These are phyloP conservation scores for Drosophila sproati DNA, from an alignment of 1,140 invertebrate genomes.

Conservation along the genomic window DNA sequence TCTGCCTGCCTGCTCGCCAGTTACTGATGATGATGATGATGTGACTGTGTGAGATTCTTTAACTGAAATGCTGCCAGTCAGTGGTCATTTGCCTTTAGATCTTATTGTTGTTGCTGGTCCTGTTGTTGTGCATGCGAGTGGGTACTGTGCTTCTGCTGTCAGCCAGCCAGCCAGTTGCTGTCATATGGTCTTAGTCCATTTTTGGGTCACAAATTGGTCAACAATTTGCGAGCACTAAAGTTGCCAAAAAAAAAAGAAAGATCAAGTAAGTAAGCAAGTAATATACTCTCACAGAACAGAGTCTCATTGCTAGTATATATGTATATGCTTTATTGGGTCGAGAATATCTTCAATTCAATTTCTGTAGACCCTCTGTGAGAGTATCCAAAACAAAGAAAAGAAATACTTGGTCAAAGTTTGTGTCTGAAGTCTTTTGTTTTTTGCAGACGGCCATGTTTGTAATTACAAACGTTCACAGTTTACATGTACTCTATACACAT, in stretches of 20 bases:
- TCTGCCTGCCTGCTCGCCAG: slow-evolving; percentile 40
- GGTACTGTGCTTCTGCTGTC: slow-evolving; percentile 7
- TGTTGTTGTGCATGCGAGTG: slow-evolving; percentile 35
- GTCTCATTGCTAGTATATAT: neutral
- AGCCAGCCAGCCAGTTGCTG: slow-evolving; percentile 15
- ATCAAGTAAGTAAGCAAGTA: neutral
- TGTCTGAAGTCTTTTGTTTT: slow-evolving; percentile 52
- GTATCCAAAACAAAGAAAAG: neutral
- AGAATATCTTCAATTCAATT: neutral
- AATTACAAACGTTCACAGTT: slow-evolving; percentile 49
- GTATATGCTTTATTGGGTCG: too few relatives aligned
- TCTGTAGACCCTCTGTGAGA: neutral
- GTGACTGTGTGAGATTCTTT: slow-evolving; percentile 66
- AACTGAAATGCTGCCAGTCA: slow-evolving; percentile 56
- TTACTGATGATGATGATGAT: slow-evolving; percentile 64
- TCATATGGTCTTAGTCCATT: slow-evolving; percentile 47
- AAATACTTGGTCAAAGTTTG: slow-evolving; percentile 31
- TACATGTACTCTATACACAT: slow-evolving; percentile 14
- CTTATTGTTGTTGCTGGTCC: slow-evolving; percentile 2
- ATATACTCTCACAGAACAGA: neutral
- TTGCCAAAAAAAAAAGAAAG: slow-evolving; percentile 15
- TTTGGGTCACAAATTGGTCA: slow-evolving; percentile 46
- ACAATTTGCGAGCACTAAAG: slow-evolving; percentile 40
- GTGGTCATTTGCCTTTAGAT: slow-evolving; percentile 32
- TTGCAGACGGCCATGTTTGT: slow-evolving; percentile 57